These are phyloP conservation scores for Garra rufa DNA, from an alignment of 2,113 vertebrate genomes.

Conservation along the genomic window DNA sequence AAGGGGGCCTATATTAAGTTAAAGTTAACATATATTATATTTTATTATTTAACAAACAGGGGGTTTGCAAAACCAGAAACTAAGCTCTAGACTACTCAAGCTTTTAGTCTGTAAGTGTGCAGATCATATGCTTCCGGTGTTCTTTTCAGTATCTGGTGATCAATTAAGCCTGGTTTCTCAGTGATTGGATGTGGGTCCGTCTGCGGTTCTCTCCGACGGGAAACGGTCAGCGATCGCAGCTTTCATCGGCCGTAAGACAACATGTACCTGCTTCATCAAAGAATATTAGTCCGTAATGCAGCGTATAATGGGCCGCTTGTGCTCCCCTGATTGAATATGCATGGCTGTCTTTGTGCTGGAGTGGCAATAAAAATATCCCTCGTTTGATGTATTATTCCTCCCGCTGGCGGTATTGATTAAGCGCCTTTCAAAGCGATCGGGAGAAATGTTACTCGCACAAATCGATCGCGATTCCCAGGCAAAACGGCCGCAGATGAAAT, in stretches of 20 bases:
- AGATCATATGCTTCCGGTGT: too few species aligned
- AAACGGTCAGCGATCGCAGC: neutral
- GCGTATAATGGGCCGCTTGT: constrained; percentile 1
- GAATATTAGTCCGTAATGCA: constrained; percentile 18
- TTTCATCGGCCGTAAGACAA: neutral
- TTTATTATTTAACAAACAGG: too few species aligned
- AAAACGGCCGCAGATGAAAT: neutral
- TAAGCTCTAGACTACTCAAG: too few species aligned
- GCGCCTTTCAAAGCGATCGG: constrained; percentile 36
- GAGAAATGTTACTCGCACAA: constrained; percentile 44
- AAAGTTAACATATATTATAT: too few species aligned
- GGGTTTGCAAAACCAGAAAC: too few species aligned
- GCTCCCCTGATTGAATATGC: constrained; percentile 23
- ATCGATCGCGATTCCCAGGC: constrained; percentile 24
- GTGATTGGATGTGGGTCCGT: too few species aligned
- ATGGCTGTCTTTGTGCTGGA: constrained; percentile 31
- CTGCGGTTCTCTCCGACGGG: neutral
- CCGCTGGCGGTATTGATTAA: constrained; percentile 45
- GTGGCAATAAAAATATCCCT: constrained; percentile 13
- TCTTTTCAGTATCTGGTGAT: too few species aligned
- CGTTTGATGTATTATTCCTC: constrained; percentile 49
- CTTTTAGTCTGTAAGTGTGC: too few species aligned
- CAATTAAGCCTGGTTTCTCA: too few species aligned
- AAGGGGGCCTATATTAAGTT: too few species aligned
- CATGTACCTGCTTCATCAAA: constrained; percentile 48